Base-by-base conservation (phyloP, 2,888 invertebrate species). In the Endotricha flammealis region DNA sequence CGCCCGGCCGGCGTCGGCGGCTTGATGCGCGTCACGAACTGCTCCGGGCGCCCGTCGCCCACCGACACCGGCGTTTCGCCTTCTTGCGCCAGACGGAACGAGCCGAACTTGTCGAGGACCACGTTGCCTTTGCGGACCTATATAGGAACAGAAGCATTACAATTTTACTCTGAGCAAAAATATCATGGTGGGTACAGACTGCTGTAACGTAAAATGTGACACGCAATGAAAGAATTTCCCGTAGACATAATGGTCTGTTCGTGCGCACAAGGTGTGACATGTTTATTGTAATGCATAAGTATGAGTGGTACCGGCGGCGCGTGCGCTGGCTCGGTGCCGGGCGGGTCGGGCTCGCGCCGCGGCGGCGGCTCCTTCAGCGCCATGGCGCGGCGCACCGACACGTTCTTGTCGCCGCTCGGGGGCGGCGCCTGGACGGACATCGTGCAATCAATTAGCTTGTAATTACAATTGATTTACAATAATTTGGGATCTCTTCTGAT, bases 71-170 rank as follows among this genome's bases (percentile, higher is more conserved):
- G 82, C 1, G 85, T 83, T 53, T 87, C 82, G 30, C 88, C 85
- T 31, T 90, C 89, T 37, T 88, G 79, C 24, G 90, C 91, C 47
- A 92, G 70, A 0, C 92, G 89, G 79, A 92, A 90, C 48, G 92
- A 90, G 0, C 92, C 92, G 61, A 93, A 92, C 71, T 92, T 92
- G 70, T 93, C 92, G 46, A 92, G 74, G 10, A 92, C 92, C 36
- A 91, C 89, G 58, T 86, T 85, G 53, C 83, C 86, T 52, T 87
- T 87, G 50, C 70, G 91, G 64, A 59, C 89, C 89, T 64, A 77
- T 20, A n/a, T n/a, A 12, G 32, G n/a, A 13, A 10, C 12, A 1
- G 1, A 36, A 2, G 4, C 4, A 12, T 29, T 4, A 12, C 12
- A 11, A 20, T 20, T n/a, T 7, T 20, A 4, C 3, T 22, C n/a